Percentiles rank a stretch among this genome's conserved stretches.
These are phyloP conservation scores for Mus caroli DNA, from an alignment of 2,797 vertebrate genomes.

Conservation along the genomic window DNA sequence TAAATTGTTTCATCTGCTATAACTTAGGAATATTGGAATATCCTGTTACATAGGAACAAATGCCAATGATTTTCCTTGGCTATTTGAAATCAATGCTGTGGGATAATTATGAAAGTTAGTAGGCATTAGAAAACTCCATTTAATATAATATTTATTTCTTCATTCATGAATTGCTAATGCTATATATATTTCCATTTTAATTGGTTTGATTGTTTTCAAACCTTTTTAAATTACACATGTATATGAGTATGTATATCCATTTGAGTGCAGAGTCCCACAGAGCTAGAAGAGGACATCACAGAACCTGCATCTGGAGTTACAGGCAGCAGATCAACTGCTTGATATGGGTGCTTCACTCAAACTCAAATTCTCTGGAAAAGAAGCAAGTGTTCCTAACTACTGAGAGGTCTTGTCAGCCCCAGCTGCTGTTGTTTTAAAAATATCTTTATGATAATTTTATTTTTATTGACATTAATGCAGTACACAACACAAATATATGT, in stretches of 20 bases:
- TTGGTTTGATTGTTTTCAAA: neutral
- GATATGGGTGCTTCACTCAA: too few species aligned
- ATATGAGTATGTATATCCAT: neutral
- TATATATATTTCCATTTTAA: neutral
- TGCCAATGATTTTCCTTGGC: neutral
- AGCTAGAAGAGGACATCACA: too few species aligned
- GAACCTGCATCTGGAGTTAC: neutral
- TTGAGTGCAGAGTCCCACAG: neutral
- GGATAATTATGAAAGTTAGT: constrained; percentile 17
- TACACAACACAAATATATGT: neutral
- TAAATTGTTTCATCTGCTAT: neutral
- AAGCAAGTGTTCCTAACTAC: neutral
- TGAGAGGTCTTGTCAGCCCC: neutral
- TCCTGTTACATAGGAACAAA: neutral
- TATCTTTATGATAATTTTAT: neutral
- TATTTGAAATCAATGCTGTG: neutral
- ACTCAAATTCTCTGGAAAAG: neutral
- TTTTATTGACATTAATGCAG: neutral
- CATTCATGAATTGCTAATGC: neutral
- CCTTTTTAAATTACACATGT: neutral
- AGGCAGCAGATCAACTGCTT: too few species aligned
- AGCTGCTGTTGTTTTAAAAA: neutral
- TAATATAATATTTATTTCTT: constrained; percentile 33
- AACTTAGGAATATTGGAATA: neutral
- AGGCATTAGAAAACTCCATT: neutral